A percentile compares a stretch with the other conserved stretches of the same genome.
These are phyloP conservation scores for Diorhabda sublineata DNA, from an alignment of 1,140 invertebrate species.

Conservation along the genomic window DNA sequence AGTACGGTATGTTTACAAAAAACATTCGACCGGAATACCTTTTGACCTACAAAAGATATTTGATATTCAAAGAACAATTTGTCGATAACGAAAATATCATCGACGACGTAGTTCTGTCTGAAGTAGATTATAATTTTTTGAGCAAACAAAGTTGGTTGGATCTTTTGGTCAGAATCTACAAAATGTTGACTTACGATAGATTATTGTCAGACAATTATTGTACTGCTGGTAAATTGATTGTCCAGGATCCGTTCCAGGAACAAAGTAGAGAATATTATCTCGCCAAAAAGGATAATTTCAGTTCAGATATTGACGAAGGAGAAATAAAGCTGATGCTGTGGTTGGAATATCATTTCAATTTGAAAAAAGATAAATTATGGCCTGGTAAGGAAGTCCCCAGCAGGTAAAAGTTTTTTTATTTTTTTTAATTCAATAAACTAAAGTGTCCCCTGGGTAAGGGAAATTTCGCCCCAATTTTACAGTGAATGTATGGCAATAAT, in stretches of 20 bases:
- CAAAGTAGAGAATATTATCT: conserved; percentile 17
- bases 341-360: conserved; percentile 29
- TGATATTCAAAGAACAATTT: conserved; percentile 18
- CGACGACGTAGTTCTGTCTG: conserved; percentile 7
- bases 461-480: too few species aligned
- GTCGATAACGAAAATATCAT: background rate
- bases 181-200: conserved; percentile 37
- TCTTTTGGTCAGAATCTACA: conserved; percentile 46
- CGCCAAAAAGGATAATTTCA: conserved; percentile 8
- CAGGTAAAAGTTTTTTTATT: background rate
- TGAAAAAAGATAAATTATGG: conserved; percentile 25
- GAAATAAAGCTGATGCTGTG: conserved; percentile 27
- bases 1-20: conserved; percentile 36
- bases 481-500: too few species aligned
- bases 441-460: too few species aligned
- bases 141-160: conserved; percentile 48
- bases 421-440: too few species aligned
- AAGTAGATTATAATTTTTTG: conserved; percentile 34
- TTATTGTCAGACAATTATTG: background rate
- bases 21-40: conserved; percentile 42
- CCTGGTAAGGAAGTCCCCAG: conserved; percentile 6
- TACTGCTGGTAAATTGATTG: background rate
- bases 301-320: conserved; percentile 11
- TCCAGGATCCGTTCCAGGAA: background rate
- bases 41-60: conserved; percentile 42